These are phyloP conservation scores for Meleagris gallopavo DNA, from an alignment of 2,113 vertebrate species.

Conservation along the genomic window DNA sequence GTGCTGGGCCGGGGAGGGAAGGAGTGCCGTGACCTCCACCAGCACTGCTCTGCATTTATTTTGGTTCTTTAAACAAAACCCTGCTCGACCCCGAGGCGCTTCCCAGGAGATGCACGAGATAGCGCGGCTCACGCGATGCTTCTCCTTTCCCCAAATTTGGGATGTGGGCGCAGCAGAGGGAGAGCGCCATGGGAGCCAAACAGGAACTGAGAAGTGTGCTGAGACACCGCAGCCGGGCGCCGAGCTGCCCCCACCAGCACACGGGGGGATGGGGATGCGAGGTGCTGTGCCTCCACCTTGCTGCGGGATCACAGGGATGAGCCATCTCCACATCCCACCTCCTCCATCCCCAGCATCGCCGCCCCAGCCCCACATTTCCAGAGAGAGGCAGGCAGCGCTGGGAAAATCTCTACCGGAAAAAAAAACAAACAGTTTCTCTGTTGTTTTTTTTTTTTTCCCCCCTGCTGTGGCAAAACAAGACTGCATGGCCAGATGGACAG, in stretches of 20 bases:
- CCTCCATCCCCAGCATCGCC: not conserved
- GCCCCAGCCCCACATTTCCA: not conserved
- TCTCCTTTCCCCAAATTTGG: slow-evolving; percentile 40
- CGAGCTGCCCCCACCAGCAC: not conserved
- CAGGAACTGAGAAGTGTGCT: not conserved
- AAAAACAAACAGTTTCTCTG: not conserved
- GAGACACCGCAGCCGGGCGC: not conserved
- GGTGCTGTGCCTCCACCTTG: not conserved
- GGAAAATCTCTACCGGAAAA: not conserved
- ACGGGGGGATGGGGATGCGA: not conserved
- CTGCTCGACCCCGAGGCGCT: slow-evolving; percentile 19
- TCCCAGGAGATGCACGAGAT: not conserved
- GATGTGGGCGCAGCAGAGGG: not conserved
- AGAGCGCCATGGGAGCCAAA: rapidly evolving
- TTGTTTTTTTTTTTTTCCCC: not conserved
- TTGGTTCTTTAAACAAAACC: slow-evolving; percentile 62
- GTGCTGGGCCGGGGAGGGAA: not conserved
- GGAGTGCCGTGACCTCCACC: slow-evolving; percentile 16
- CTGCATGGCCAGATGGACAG: not conserved
- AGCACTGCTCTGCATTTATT: slow-evolving; percentile 33
- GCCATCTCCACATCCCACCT: not conserved
- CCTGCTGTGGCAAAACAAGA: not conserved
- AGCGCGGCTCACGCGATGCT: not conserved
- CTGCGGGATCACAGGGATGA: not conserved
- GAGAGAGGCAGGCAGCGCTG: rapidly evolving